Evolutionary conservation across 2,113 vertebrate genomes (phyloP), one percentile per base, ranked within the genome.

Genomic region (Callocephalon fimbriatum): DNA sequence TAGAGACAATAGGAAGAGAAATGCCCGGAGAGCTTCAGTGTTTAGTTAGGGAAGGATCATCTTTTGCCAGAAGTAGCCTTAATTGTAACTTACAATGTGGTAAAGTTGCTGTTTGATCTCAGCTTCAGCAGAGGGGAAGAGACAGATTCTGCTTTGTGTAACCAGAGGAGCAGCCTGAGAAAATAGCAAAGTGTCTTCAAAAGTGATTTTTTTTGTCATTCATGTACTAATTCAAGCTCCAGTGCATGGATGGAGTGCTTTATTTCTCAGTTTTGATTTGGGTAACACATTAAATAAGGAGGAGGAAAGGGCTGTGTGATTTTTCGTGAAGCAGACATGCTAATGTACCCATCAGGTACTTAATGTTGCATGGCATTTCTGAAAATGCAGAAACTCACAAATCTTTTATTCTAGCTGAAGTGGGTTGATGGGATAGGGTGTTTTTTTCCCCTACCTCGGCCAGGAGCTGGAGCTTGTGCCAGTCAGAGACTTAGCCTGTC

Each of bases 31-130:
- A 93, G 31, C 56, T 87, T 96, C 53, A 95, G 59, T 12, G 27
- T 93, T 92, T 93, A 71, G 35, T 81, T 72, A 84, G 88, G 63
- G 51, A 87, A 86, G 59, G 71, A 76, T 67, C 78, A 38, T 81
- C 31, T 89, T 97, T 89, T 91, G 70, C 92, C 56, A 78, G 86
- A 44, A 92, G 86, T 88, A 91, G 51, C 68, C 48, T 78, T 85
- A 95, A 78, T 92, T 91, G 61, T 87, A 65, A 89, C 58, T 93
- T 95, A 59, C 16, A 61, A 86, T 92, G 86, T 91, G 83, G 86
- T 91, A 61, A 93, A 93, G 48, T 67, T 78, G 61, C 63, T 76
- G 51, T 97, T 95, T 96, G 94, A 95, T 92, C 80, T 93, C 48
- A 29, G 51, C 51, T 90, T 92, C 56, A 71, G 65, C 65, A 86